Evolutionary conservation across 2,888 invertebrate species (phyloP).

Genomic region (Acronicta leporina): DNA sequence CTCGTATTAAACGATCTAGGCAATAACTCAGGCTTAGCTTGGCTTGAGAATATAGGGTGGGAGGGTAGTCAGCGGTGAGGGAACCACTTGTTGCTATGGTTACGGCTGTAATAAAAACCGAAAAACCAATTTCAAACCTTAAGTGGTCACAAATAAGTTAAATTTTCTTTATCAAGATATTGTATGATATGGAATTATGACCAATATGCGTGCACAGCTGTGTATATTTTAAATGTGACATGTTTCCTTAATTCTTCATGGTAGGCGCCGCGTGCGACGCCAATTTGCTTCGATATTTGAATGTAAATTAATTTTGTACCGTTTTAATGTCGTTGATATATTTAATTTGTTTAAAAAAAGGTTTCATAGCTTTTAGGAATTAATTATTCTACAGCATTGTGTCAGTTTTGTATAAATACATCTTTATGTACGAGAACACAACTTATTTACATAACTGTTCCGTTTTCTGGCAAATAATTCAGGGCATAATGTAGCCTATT

Average conservation of each 20-base stretch:
- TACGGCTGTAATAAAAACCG: conserved; percentile 59
- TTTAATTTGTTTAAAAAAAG: background rate
- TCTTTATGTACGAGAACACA: no score
- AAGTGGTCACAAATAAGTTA: conserved; percentile 23
- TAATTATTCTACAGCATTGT: no score
- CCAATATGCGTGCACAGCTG: conserved; percentile 55
- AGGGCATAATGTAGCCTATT: no score
- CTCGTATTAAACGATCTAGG: conserved; percentile 67
- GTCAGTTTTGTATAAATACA: no score
- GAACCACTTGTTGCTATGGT: conserved; percentile 81
- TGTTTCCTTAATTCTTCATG: conserved; percentile 22
- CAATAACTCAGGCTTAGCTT: conserved; percentile 75
- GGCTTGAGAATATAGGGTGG: conserved; percentile 60
- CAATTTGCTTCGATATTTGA: conserved; percentile 10
- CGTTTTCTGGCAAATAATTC: no score
- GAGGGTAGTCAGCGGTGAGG: conserved; percentile 59
- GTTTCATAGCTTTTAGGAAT: conserved; percentile 14
- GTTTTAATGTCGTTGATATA: background rate
- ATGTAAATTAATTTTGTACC: conserved; percentile 1
- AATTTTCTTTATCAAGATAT: conserved; percentile 30
- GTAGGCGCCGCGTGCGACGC: conserved; percentile 8
- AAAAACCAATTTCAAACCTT: conserved; percentile 44
- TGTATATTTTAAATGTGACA: conserved; percentile 21
- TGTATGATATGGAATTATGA: conserved; percentile 61
- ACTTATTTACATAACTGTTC: no score